Conservation (phyloP, 37 sponge, comb jelly and placozoan genomes). For the Axinella damicornis region DNA sequence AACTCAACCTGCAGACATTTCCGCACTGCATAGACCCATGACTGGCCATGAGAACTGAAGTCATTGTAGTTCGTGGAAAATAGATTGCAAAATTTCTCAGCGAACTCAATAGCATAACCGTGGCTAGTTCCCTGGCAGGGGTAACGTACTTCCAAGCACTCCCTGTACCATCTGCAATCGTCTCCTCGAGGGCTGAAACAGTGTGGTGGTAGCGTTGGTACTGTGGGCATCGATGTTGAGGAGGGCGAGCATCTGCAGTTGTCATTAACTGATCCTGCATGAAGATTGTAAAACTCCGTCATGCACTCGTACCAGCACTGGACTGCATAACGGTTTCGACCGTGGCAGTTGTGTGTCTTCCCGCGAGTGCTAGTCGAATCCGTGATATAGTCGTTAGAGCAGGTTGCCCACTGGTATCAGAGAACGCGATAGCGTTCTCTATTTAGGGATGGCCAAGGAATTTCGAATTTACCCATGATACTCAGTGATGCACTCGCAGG, state of each 20-base stretch:
- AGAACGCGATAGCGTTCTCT: too few species aligned
- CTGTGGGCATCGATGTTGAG: neutral
- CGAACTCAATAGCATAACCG: slow-evolving; percentile 49
- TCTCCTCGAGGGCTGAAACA: slow-evolving; percentile 58
- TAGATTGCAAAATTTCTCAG: slow-evolving; percentile 52
- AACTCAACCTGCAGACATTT: slow-evolving; percentile 46
- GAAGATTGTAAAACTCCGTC: slow-evolving; percentile 25
- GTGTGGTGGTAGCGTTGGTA: slow-evolving; percentile 16
- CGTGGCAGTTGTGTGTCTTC: neutral
- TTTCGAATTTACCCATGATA: too few species aligned
- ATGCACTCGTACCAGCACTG: slow-evolving; percentile 53
- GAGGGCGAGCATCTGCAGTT: slow-evolving; percentile 31
- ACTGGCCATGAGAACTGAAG: slow-evolving; percentile 27
- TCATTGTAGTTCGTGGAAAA: slow-evolving; percentile 26
- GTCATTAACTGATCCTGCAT: slow-evolving; percentile 29
- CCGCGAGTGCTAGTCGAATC: neutral
- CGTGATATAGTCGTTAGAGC: slow-evolving; percentile 47
- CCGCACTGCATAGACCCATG: slow-evolving; percentile 51
- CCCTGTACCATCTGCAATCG: slow-evolving; percentile 58
- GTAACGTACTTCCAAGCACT: slow-evolving; percentile 51
- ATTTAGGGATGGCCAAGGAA: too few species aligned
- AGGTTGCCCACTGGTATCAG: slow-evolving; percentile 72
- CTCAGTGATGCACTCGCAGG: too few species aligned
- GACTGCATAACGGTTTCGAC: neutral
- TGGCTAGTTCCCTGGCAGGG: slow-evolving; percentile 30